Conservation (phyloP, 2,888 invertebrate genomes). For the Drosophila villosipedis region DNA sequence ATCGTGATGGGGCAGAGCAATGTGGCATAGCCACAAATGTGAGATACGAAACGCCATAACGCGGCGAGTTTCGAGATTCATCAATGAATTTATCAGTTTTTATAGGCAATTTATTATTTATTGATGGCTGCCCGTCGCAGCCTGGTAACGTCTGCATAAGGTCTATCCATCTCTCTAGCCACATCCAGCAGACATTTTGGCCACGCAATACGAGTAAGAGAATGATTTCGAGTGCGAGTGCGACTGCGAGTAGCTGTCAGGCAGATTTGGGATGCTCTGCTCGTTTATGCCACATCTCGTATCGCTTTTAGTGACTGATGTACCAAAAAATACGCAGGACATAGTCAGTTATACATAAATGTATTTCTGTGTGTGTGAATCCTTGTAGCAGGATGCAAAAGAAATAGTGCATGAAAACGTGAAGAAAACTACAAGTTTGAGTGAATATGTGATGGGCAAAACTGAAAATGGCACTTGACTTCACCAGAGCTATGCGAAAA, state of each 20-base stretch:
- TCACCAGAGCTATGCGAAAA: slow-evolving; percentile 51
- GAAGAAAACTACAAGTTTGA: slow-evolving; percentile 1
- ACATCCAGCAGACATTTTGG: slow-evolving; percentile 40
- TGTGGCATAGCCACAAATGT: slow-evolving; percentile 40
- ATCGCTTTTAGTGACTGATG: slow-evolving; percentile 26
- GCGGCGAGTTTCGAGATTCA: slow-evolving; percentile 58
- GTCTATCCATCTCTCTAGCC: slow-evolving; percentile 42
- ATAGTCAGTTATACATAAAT: slow-evolving; percentile 8
- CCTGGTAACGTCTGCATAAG: slow-evolving; percentile 31
- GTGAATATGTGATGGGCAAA: slow-evolving; percentile 6
- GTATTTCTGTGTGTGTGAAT: slow-evolving; percentile 8
- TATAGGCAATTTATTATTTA: slow-evolving; percentile 80
- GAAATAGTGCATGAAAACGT: slow-evolving; percentile 38
- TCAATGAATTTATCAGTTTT: slow-evolving; percentile 80
- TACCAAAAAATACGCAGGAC: slow-evolving; percentile 13
- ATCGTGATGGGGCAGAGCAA: background rate
- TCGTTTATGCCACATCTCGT: slow-evolving; percentile 19
- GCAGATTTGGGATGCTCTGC: slow-evolving; percentile 50
- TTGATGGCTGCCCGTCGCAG: slow-evolving; percentile 57
- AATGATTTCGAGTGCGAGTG: background rate
- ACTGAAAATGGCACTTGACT: slow-evolving; percentile 3
- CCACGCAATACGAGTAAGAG: slow-evolving; percentile 2
- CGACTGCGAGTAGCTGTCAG: slow-evolving; percentile 46
- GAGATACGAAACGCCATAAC: slow-evolving; percentile 33
- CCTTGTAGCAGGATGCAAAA: slow-evolving; percentile 13